A percentile compares a stretch with the other conserved stretches of the same genome.
phyloP scores from a whole-genome alignment of 2,888 invertebrate species.

The Rhingia rostrata region DNA sequence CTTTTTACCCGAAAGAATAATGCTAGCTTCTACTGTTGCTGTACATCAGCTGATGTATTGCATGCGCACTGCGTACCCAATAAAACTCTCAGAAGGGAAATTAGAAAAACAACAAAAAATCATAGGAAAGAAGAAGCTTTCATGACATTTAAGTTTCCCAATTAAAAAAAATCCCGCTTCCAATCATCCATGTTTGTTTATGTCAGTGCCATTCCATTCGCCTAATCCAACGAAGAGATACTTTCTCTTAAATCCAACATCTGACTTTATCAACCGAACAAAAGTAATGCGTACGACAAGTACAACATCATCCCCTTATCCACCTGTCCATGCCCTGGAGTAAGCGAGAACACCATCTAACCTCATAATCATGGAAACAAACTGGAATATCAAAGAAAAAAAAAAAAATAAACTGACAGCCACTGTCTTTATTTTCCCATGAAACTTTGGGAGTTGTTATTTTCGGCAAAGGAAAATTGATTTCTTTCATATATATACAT shows the following conservation, averaged over 20 bases:
- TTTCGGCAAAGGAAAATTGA: slow-evolving; percentile 71
- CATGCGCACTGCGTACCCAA: slow-evolving; percentile 7
- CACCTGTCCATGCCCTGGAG: background rate
- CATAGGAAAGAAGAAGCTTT: background rate
- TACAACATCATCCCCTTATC: slow-evolving; percentile 5
- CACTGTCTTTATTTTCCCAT: slow-evolving; percentile 61
- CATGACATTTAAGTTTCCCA: slow-evolving; percentile 24
- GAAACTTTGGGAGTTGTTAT: slow-evolving; percentile 71
- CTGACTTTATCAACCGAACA: background rate
- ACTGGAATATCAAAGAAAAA: slow-evolving; percentile 35
- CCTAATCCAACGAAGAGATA: background rate
- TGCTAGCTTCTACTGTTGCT: background rate
- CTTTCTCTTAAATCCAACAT: slow-evolving; percentile 24
- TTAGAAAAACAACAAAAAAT: slow-evolving; percentile 15
- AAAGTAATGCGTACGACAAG: slow-evolving; percentile 19
- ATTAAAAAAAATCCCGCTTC: slow-evolving; percentile 15
- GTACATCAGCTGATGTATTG: slow-evolving; percentile 22
- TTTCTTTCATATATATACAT: slow-evolving; percentile 48
- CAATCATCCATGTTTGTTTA: slow-evolving; percentile 35
- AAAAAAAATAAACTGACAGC: slow-evolving; percentile 23
- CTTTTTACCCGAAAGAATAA: no score
- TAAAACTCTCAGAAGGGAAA: background rate
- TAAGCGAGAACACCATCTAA: slow-evolving; percentile 10
- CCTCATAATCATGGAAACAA: slow-evolving; percentile 25
- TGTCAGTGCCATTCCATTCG: slow-evolving; percentile 6